Evolutionary conservation across 2,888 invertebrate genomes (phyloP).

Genomic region (Oscheius onirici): DNA sequence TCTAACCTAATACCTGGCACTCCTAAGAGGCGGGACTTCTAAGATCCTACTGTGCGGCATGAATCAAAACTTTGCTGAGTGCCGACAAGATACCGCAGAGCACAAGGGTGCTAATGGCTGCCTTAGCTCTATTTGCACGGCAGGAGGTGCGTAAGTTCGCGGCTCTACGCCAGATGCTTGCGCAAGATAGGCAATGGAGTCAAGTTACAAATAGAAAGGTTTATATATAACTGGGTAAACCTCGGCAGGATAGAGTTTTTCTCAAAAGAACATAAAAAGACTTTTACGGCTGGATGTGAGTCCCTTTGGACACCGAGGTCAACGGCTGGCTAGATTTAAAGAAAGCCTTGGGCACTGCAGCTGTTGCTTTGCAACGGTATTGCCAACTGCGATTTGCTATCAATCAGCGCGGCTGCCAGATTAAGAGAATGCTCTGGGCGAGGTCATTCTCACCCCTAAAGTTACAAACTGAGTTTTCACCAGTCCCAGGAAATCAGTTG

Average conservation of each 20-base stretch:
- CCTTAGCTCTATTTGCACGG: constrained; percentile 11
- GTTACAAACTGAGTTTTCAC: constrained; percentile 8
- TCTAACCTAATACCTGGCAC: constrained; percentile 21
- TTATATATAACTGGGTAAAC: too few species aligned
- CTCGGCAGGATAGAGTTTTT: background rate
- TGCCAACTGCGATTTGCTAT: constrained; percentile 31
- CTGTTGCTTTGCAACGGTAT: constrained; percentile 30
- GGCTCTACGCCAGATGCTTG: constrained; percentile 26
- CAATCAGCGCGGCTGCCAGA: constrained; percentile 30
- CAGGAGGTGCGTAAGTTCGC: constrained; percentile 25
- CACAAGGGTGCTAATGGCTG: constrained; percentile 18
- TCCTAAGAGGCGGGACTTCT: background rate
- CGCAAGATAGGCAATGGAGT: constrained; percentile 15
- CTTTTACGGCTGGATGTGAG: constrained; percentile 6
- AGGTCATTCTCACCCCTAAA: constrained; percentile 15
- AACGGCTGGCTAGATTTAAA: background rate
- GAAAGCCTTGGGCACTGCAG: constrained; percentile 16
- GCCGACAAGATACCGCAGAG: background rate
- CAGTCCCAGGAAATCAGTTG: background rate
- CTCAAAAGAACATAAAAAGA: background rate
- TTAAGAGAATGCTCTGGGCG: constrained; percentile 15
- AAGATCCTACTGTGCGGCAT: background rate
- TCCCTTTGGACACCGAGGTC: background rate
- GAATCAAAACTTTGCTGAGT: constrained; percentile 4
- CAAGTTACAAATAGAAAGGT: background rate